These are phyloP conservation scores for Mesoclemmys tuberculata DNA, from an alignment of 2,113 vertebrate genomes.

Conservation along the genomic window DNA sequence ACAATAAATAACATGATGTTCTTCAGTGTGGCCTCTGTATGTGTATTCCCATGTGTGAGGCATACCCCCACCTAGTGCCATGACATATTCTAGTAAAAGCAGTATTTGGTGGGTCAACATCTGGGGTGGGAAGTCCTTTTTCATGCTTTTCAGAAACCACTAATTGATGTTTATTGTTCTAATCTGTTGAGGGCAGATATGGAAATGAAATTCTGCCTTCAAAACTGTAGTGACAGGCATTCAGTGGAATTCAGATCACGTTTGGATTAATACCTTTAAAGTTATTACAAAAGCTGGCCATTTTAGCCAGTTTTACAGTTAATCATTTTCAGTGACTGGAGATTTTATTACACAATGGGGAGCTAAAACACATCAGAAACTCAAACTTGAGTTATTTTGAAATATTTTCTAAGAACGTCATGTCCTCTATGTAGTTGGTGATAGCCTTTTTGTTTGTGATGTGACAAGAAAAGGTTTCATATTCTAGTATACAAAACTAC, in stretches of 20 bases:
- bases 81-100: not conserved
- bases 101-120: not conserved
- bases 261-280: conserved; percentile 7
- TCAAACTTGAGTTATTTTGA: not conserved
- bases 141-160: not conserved
- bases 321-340: not conserved
- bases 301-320: conserved; percentile 39
- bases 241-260: not conserved
- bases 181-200: conserved; percentile 12
- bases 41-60: not conserved
- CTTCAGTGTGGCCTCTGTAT: not conserved
- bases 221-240: not conserved
- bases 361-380: not conserved
- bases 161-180: conserved; percentile 14
- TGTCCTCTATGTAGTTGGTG: not conserved
- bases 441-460: not conserved
- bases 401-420: not conserved
- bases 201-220: not conserved
- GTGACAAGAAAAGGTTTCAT: not conserved
- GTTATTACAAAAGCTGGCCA: conserved; percentile 19
- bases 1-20: not conserved
- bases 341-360: not conserved
- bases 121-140: not conserved
- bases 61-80: not conserved
- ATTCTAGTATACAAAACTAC: not conserved